A percentile compares a stretch with the other conserved stretches of the same genome.
Evolutionary conservation across 2,797 vertebrate genomes (phyloP).

Genomic region (Streptopelia turtur): DNA sequence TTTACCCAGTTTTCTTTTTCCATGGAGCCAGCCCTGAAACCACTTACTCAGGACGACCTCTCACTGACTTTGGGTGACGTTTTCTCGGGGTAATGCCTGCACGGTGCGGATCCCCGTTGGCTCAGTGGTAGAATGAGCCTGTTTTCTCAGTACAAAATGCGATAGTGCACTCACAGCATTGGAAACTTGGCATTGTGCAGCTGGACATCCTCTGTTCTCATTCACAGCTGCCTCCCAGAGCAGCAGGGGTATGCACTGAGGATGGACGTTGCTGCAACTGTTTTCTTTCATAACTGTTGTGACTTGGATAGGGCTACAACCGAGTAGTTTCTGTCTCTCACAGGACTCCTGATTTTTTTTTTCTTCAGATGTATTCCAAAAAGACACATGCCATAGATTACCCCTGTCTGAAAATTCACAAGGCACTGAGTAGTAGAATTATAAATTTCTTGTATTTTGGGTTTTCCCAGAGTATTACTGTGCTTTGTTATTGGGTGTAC

Average conservation of each 20-base stretch:
- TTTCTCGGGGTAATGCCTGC: not conserved
- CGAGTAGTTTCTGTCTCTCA: not conserved
- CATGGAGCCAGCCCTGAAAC: not conserved
- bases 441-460: not conserved
- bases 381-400: not conserved
- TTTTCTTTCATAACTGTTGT: not conserved
- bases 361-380: not conserved
- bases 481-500: not conserved
- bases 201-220: not conserved
- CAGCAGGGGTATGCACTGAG: not conserved
- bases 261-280: not conserved
- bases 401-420: not conserved
- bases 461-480: not conserved
- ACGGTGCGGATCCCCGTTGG: not conserved
- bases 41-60: not conserved
- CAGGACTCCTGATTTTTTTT: not conserved
- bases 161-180: fast-evolving
- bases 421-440: not conserved
- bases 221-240: not conserved
- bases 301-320: not conserved
- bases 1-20: not conserved
- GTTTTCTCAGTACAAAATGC: not conserved
- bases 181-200: not conserved
- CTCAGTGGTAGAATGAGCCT: fast-evolving
- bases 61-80: not conserved